A percentile compares a stretch with the other conserved stretches of the same genome.
Evolutionary conservation across 1,140 invertebrate species (phyloP).

Genomic region (Drosophila athabasca): DNA sequence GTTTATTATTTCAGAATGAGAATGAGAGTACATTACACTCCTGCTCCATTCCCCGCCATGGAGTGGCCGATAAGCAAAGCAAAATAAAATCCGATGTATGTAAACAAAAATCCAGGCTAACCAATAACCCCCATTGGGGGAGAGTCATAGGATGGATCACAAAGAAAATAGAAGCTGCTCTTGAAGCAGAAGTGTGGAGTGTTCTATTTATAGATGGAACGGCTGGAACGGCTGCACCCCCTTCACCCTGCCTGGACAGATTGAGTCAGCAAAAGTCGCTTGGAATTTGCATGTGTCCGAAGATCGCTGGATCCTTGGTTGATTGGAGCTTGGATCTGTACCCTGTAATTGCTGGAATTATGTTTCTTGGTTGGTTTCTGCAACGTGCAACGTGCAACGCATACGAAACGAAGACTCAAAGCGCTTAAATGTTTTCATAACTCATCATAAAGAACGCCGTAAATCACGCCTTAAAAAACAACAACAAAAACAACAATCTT

Average conservation of each 20-base stretch:
- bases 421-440: conserved; percentile 61
- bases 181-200: conserved; percentile 26
- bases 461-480: conserved; percentile 60
- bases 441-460: conserved; percentile 50
- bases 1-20: conserved; percentile 41
- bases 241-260: not conserved
- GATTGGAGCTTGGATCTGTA: not conserved
- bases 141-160: conserved; percentile 2
- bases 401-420: conserved; percentile 26
- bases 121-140: not conserved
- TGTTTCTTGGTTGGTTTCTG: conserved; percentile 24
- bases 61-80: conserved; percentile 61
- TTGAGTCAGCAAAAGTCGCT: conserved; percentile 1
- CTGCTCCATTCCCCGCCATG: conserved; percentile 25
- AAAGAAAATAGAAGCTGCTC: conserved; percentile 18
- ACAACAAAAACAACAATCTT: not conserved
- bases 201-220: conserved; percentile 59
- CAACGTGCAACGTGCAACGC: conserved; percentile 55
- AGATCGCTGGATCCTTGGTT: not conserved
- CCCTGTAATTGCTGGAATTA: conserved; percentile 57
- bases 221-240: conserved; percentile 53
- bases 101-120: conserved; percentile 32
- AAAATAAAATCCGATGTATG: conserved; percentile 14
- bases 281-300: conserved; percentile 23
- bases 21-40: conserved; percentile 22